Conservation (phyloP, 2,113 vertebrate genomes). For the Chelonoidis abingdonii region DNA sequence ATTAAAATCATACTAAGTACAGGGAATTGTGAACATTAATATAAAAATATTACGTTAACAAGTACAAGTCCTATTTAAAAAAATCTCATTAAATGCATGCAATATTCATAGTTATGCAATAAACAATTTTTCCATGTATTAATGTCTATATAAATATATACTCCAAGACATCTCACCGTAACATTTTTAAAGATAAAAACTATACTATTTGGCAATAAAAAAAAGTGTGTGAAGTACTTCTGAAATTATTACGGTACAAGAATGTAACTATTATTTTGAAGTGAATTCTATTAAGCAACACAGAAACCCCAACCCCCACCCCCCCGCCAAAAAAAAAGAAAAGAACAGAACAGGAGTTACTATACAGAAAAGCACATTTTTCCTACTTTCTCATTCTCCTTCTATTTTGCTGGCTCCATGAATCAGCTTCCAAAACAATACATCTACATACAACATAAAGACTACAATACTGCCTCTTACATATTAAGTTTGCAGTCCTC, state of each 20-base stretch:
- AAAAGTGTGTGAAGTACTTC: not conserved
- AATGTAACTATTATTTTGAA: conserved; percentile 6
- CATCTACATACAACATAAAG: not conserved
- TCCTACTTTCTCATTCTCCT: not conserved
- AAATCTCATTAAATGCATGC: conserved; percentile 38
- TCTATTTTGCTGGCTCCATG: not conserved
- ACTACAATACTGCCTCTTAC: not conserved
- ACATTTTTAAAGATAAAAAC: not conserved
- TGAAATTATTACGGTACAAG: not conserved
- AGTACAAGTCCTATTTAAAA: not conserved
- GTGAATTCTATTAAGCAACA: not conserved
- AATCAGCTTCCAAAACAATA: not conserved
- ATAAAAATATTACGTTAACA: no score
- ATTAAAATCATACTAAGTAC: not conserved
- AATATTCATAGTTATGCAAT: not conserved
- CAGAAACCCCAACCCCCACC: not conserved
- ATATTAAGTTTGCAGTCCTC: not conserved
- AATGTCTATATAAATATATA: not conserved
- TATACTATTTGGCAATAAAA: not conserved
- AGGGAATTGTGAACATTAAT: not conserved
- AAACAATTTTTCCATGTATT: conserved; percentile 2
- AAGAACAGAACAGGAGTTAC: not conserved
- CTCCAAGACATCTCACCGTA: not conserved
- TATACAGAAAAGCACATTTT: not conserved
- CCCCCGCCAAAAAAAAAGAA: no score